Evolutionary conservation across 2,797 vertebrate genomes (phyloP), one percentile per base, ranked within the genome.

Genomic region (Threskiornis aethiopicus): DNA sequence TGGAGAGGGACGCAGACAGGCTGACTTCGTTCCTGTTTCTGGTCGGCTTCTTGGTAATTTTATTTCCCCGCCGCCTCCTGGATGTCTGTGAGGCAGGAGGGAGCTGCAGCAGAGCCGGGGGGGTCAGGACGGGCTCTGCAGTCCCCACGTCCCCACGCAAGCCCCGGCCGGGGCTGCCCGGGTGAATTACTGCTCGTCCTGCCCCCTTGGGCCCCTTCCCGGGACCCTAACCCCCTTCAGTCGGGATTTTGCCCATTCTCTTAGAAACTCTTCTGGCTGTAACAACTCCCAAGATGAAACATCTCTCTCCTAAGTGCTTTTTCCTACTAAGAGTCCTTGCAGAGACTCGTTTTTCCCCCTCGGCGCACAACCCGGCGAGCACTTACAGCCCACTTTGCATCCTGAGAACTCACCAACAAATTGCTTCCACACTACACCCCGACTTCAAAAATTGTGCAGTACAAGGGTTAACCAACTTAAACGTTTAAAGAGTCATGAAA

Each of bases 401-500:
- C 95, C 92, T 69, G 49, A 96, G 95, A 98, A 93, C 80, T 93
- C 76, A 91, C 93, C 93, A 97, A 96, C 94, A 98, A 98, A 98
- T 98, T 98, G 94, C 96, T 98, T 98, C 97, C 95, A 97, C 97
- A 89, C 93, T 92, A 92, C 67, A 61, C 84, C 69, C 86, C 19
- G 39, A 92, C 89, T 97, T 95, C 92, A 89, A 96, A 96, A 92
- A 85, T 37, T 3, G 59, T 90, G 94, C 95, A 95, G 84, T 59
- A 82, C 97, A 98, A 98, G 98, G 97, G 98, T 98, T 98, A 98
- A 98, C 93, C 97, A 98, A 97, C 90, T 98, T 96, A 98, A 97
- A 97, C 72, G 24, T 97, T 98, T 98, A 98, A 98, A 97, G 97
- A 98, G 97, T 98, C 97, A 98, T 98, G 98, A 98, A 98, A 98